These are phyloP conservation scores for Prorops nasuta DNA, from an alignment of 1,140 invertebrate species.

Conservation along the genomic window DNA sequence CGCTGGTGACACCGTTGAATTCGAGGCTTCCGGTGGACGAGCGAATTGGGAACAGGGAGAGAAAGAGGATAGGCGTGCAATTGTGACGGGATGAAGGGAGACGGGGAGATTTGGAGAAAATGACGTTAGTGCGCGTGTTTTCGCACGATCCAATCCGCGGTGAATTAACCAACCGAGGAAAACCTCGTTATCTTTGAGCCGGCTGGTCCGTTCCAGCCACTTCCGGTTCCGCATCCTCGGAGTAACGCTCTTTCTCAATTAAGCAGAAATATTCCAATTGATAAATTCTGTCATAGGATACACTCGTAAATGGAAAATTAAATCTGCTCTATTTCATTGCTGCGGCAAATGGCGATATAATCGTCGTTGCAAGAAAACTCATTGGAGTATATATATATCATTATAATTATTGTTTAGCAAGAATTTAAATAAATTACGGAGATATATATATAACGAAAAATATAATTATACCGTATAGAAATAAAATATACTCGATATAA, in stretches of 20 bases:
- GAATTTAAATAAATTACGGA: too few relatives aligned
- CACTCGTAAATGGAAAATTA: too few relatives aligned
- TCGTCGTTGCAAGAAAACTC: too few relatives aligned
- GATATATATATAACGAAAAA: too few relatives aligned
- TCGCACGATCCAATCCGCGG: slow-evolving; percentile 41
- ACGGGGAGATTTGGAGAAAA: slow-evolving; percentile 15
- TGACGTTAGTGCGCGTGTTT: slow-evolving; percentile 36
- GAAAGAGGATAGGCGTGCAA: too few relatives aligned
- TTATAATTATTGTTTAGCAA: too few relatives aligned
- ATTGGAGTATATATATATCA: too few relatives aligned
- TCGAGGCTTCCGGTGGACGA: slow-evolving; percentile 4
- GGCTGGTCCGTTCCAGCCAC: slow-evolving; percentile 33
- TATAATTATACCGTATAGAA: neutral
- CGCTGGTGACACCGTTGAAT: neutral
- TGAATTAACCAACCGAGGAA: slow-evolving; percentile 35
- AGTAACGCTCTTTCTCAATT: slow-evolving; percentile 17
- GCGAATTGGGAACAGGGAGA: neutral
- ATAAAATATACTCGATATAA: neutral
- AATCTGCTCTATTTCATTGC: too few relatives aligned
- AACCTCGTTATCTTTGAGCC: slow-evolving; percentile 34
- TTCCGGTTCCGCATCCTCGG: slow-evolving; percentile 30
- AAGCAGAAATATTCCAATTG: too few relatives aligned
- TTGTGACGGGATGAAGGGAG: too few relatives aligned
- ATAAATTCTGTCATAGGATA: too few relatives aligned
- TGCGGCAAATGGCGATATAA: too few relatives aligned